Evolutionary conservation across 2,888 invertebrate genomes (phyloP), one percentile per base, ranked within the genome.

Genomic region (Conchocele bisecta): DNA sequence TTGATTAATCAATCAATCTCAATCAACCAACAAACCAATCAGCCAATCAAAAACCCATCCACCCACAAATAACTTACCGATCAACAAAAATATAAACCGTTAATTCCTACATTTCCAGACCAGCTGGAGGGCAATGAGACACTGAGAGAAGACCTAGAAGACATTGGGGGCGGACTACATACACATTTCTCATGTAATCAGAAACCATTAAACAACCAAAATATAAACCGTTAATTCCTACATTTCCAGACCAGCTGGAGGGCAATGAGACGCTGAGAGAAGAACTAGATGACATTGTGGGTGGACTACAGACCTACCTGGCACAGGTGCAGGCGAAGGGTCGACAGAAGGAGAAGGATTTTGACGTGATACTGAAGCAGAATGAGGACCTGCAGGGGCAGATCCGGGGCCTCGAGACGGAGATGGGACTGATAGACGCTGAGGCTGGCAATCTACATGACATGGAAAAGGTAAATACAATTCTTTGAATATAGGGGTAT

Each of bases 231-330:
- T n/a, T n/a, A n/a, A n/a, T n/a, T n/a, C n/a, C n/a, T n/a, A 6
- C n/a, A 17, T 39, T 57, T 75, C 1, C 72, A 86, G 86, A 85
- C 58, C 81, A 83, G 22, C 73, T 83, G 22, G 85, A 86, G 42
- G 79, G 65, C 54, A 86, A 86, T 60, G 89, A 88, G 7, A 83
- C 83, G 15, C 67, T 90, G 31, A 73, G 85, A 22, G 81, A 81
- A 37, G 89, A 90, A 71, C 81, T 90, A 35, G 89, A 89, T 67
- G 84, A 86, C 44, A 87, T 90, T 50, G 86, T 89, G 0, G 82
- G 77, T 22, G 89, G 88, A 22, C 74, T 90, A 53, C 86, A 89
- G 70, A 78, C 82, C 6, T 89, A 90, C 69, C 74, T 90, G 50
- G 79, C 81, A n/a, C 86, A 84, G 58, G 86, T 89, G 33, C 85